Evolutionary conservation across 2,797 vertebrate species (phyloP).

Genomic region (Danio choprae): DNA sequence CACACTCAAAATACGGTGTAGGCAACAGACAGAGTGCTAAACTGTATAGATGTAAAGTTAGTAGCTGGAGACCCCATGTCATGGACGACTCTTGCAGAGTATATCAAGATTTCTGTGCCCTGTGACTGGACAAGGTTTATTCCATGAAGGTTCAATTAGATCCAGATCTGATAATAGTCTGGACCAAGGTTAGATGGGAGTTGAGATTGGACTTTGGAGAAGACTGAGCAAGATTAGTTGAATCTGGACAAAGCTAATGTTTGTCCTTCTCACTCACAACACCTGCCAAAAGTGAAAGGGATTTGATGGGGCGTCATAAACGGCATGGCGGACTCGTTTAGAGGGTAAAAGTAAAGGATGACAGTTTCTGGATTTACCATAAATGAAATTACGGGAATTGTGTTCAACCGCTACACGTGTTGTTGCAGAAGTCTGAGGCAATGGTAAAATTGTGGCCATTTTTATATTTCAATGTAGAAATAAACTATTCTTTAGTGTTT

Average conservation of each 20-base stretch:
- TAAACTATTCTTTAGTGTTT: background rate
- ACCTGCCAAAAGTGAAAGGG: conserved; percentile 21
- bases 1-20: background rate
- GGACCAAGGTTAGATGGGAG: conserved; percentile 68
- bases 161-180: conserved; percentile 68
- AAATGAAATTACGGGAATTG: too few relatives aligned
- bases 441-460: too few relatives aligned
- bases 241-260: conserved; percentile 51
- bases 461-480: background rate
- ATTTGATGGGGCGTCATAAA: conserved; percentile 10
- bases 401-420: too few relatives aligned
- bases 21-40: conserved; percentile 41
- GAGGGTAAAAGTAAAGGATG: background rate
- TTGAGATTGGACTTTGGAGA: conserved; percentile 62
- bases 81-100: conserved; percentile 63
- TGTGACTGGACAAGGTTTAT: conserved; percentile 66
- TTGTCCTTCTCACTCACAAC: conserved; percentile 34
- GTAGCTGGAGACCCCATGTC: conserved; percentile 56
- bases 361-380: too few relatives aligned
- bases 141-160: conserved; percentile 68
- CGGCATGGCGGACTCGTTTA: background rate
- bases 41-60: conserved; percentile 53
- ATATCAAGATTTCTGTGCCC: conserved; percentile 65
- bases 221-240: conserved; percentile 59
- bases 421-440: background rate